These are phyloP conservation scores for Phrixothrix hirtus DNA, from an alignment of 2,888 invertebrate species.

Conservation along the genomic window DNA sequence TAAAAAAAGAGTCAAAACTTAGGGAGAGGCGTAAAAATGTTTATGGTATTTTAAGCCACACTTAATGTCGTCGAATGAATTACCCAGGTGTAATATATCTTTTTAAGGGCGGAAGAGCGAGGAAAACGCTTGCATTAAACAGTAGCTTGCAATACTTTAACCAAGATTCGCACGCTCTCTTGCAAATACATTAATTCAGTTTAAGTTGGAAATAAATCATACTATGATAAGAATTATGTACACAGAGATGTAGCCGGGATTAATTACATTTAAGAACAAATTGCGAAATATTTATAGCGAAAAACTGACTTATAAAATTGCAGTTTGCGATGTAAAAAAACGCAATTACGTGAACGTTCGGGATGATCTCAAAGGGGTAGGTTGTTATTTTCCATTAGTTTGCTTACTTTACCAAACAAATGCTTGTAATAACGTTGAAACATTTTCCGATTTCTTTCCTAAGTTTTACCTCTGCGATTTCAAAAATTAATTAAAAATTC, in stretches of 20 bases:
- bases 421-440: too few relatives aligned
- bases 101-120: constrained; percentile 39
- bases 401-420: constrained; percentile 22
- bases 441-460: too few relatives aligned
- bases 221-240: not conserved
- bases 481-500: too few relatives aligned
- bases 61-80: constrained; percentile 52
- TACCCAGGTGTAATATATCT: constrained; percentile 50
- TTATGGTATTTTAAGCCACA: constrained; percentile 52
- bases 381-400: constrained; percentile 22
- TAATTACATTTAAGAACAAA: constrained; percentile 7
- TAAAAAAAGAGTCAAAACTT: constrained; percentile 24
- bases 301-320: too few relatives aligned
- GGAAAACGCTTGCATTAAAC: constrained; percentile 44
- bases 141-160: constrained; percentile 38
- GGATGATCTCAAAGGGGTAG: constrained; percentile 17
- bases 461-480: too few relatives aligned
- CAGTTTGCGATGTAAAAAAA: too few relatives aligned
- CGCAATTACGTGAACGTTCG: constrained; percentile 11
- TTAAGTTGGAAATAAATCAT: constrained; percentile 28
- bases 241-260: constrained; percentile 2
- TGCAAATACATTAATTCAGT: constrained; percentile 42
- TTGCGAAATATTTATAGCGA: not conserved
- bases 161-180: constrained; percentile 39
- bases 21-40: constrained; percentile 47